These are phyloP conservation scores for Triplophysa bombifrons DNA, from an alignment of 2,797 vertebrate genomes.

Conservation along the genomic window DNA sequence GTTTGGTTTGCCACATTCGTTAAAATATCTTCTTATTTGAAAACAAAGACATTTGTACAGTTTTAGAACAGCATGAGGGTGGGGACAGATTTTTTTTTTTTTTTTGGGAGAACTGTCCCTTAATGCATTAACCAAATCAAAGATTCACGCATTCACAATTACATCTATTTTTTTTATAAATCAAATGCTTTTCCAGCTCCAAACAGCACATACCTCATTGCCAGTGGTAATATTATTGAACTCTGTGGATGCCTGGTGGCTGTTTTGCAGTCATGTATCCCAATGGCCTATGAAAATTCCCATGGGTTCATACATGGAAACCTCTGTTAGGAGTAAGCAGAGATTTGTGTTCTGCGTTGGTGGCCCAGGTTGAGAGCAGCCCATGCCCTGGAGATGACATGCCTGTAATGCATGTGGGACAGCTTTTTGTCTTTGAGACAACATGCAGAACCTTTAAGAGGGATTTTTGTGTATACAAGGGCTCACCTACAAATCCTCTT, in stretches of 20 bases:
- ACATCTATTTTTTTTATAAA: background rate
- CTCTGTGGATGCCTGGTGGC: background rate
- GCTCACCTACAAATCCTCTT: constrained; percentile 36
- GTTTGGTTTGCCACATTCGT: too few species aligned
- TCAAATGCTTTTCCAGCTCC: background rate
- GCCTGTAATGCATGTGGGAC: constrained; percentile 24
- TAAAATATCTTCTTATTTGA: too few species aligned
- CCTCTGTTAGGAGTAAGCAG: background rate
- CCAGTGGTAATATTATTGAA: background rate
- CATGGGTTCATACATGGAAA: constrained; percentile 15
- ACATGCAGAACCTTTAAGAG: constrained; percentile 13
- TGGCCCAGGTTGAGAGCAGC: constrained; percentile 24
- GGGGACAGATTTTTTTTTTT: too few species aligned
- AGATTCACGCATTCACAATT: background rate
- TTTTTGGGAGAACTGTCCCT: too few species aligned
- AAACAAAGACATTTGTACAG: too few species aligned
- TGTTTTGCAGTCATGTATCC: constrained; percentile 13
- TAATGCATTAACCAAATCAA: background rate
- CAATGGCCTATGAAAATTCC: constrained; percentile 11
- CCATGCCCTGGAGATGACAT: constrained; percentile 9
- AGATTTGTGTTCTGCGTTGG: constrained; percentile 20
- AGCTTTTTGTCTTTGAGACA: constrained; percentile 8
- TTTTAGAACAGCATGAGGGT: too few species aligned
- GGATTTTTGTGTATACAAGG: constrained; percentile 34
- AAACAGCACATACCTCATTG: background rate